Conservation (phyloP, 1,140 invertebrate species). For the Idris sp. region DNA sequence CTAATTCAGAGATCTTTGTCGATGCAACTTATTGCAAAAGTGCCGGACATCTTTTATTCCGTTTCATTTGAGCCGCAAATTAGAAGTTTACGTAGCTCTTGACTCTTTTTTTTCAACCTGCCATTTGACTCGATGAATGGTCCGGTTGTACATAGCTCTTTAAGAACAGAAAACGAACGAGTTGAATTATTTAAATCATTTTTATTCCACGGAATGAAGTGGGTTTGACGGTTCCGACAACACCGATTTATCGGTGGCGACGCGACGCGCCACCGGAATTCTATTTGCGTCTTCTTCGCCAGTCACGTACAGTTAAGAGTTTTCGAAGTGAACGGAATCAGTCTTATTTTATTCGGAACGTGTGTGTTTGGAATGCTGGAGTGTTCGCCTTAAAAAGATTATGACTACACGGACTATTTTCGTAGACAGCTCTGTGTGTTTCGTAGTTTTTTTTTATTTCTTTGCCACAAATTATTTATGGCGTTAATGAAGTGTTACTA, state of each 20-base stretch:
- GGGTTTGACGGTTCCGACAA: slow-evolving; percentile 3
- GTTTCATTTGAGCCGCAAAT: slow-evolving; percentile 39
- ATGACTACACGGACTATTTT: slow-evolving; percentile 29
- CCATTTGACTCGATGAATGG: slow-evolving; percentile 8
- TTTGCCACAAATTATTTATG: background rate
- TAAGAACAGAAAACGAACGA: too few species aligned
- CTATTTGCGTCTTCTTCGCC: slow-evolving; percentile 24
- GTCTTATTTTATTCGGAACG: slow-evolving; percentile 35
- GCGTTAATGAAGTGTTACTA: slow-evolving; percentile 13
- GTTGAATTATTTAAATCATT: slow-evolving; percentile 25
- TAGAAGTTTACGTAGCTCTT: slow-evolving; percentile 12
- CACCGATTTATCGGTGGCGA: slow-evolving; percentile 11
- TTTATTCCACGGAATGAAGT: slow-evolving; percentile 17
- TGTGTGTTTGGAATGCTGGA: slow-evolving; percentile 10
- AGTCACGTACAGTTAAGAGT: slow-evolving; percentile 41
- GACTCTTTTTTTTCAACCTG: background rate
- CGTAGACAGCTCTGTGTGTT: slow-evolving; percentile 14
- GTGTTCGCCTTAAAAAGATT: slow-evolving; percentile 51
- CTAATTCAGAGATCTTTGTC: slow-evolving; percentile 14
- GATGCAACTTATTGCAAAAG: slow-evolving; percentile 16
- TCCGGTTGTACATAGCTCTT: background rate
- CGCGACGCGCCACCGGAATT: slow-evolving; percentile 12
- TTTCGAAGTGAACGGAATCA: slow-evolving; percentile 29
- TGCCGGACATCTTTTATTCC: slow-evolving; percentile 22
- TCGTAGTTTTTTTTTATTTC: too few species aligned